Evolutionary conservation across 23 tunicate genomes (phyloP).

Genomic region (Styela clava): DNA sequence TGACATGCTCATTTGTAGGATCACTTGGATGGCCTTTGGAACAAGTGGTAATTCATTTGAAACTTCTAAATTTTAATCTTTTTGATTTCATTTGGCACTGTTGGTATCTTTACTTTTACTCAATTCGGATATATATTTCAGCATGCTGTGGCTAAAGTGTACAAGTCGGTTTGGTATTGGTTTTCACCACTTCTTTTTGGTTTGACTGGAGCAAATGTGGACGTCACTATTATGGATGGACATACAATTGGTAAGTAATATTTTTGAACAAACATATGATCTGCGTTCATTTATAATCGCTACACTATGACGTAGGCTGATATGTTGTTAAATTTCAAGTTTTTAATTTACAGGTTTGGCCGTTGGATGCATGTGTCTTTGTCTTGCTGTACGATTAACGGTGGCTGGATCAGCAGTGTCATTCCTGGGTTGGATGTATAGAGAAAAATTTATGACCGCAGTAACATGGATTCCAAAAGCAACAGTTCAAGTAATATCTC

Average conservation of each 20-base stretch:
- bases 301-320: no score
- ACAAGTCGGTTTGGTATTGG: constrained; percentile 55
- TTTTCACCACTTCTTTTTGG: constrained; percentile 59
- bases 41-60: constrained; percentile 63
- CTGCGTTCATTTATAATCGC: no score
- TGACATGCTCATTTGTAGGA: constrained; percentile 64
- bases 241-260: constrained; percentile 40
- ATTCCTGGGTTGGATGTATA: constrained; percentile 65
- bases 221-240: constrained; percentile 26
- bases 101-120: not conserved
- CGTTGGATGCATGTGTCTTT: constrained; percentile 42
- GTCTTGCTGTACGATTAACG: constrained; percentile 48
- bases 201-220: constrained; percentile 60
- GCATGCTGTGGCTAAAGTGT: constrained; percentile 51
- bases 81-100: not conserved
- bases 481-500: constrained; percentile 46
- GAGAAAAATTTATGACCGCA: constrained; percentile 57
- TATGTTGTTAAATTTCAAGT: no score
- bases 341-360: constrained; percentile 32
- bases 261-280: no score
- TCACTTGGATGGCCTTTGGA: constrained; percentile 66
- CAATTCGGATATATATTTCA: not conserved
- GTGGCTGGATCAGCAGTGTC: constrained; percentile 68
- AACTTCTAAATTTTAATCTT: no score
- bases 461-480: constrained; percentile 70